phyloP scores from a whole-genome alignment of 1,140 invertebrate genomes.

The Brachionus calyciflorus region DNA sequence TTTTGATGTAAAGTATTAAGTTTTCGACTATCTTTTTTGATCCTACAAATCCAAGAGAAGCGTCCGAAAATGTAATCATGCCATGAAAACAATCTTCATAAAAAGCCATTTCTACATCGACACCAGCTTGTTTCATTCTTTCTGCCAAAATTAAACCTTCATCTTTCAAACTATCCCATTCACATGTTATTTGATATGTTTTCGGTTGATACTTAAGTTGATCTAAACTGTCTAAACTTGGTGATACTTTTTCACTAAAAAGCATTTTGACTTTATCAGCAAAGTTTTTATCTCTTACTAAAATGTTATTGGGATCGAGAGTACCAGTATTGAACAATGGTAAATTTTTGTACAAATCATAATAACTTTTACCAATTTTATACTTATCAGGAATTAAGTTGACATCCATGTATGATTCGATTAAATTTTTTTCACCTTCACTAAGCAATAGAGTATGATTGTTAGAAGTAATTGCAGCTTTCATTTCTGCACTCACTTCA shows the following conservation, averaged over 20 bases:
- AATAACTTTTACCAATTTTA: not conserved
- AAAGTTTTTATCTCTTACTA: not conserved
- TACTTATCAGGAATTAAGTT: slow-evolving; percentile 19
- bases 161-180: slow-evolving; percentile 35
- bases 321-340: not conserved
- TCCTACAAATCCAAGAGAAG: not conserved
- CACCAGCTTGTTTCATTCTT: slow-evolving; percentile 11
- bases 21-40: too few species aligned
- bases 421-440: not conserved
- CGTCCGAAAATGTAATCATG: not conserved
- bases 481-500: not conserved
- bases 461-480: not conserved
- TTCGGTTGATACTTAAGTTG: slow-evolving; percentile 1
- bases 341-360: not conserved
- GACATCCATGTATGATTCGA: not conserved
- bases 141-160: not conserved
- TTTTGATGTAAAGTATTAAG: too few species aligned
- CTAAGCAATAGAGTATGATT: slow-evolving; percentile 6
- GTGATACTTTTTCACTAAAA: slow-evolving; percentile 2
- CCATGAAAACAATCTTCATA: slow-evolving; percentile 42
- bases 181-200: slow-evolving; percentile 27
- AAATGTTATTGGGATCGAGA: not conserved
- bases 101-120: slow-evolving; percentile 15
- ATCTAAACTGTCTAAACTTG: not conserved
- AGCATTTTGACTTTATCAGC: not conserved